These are phyloP conservation scores for Chymomyza fuscimana DNA, from an alignment of 2,888 invertebrate species.

Conservation along the genomic window DNA sequence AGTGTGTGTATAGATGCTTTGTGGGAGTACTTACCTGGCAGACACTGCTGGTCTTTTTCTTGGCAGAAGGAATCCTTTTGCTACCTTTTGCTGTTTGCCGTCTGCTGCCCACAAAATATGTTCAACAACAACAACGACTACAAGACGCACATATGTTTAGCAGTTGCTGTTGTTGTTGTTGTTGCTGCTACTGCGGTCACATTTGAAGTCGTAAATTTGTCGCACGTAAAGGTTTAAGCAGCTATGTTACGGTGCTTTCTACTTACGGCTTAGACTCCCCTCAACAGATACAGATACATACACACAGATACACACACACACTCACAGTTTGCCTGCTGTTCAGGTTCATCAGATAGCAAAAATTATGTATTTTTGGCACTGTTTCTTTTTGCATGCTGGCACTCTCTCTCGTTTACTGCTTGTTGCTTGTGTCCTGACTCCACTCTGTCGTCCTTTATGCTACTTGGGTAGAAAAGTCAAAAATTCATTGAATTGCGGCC, in stretches of 20 bases:
- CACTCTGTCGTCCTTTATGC: constrained; percentile 11
- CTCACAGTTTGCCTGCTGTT: neutral
- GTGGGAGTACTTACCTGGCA: constrained; percentile 6
- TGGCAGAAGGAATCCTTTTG: neutral
- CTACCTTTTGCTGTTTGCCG: neutral
- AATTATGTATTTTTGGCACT: constrained; percentile 55
- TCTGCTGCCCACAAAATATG: neutral
- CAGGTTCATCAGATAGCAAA: constrained; percentile 70
- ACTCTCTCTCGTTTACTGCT: neutral
- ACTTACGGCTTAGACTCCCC: neutral
- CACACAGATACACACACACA: neutral
- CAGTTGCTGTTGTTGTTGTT: constrained; percentile 25
- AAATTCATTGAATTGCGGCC: constrained; percentile 75
- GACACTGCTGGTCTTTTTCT: constrained; percentile 12
- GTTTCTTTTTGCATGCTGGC: constrained; percentile 11
- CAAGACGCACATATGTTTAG: neutral
- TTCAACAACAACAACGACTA: constrained; percentile 5
- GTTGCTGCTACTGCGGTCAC: constrained; percentile 48
- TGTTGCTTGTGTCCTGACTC: constrained; percentile 18
- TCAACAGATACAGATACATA: neutral
- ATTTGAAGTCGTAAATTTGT: constrained; percentile 76
- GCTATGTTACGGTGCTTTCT: constrained; percentile 45
- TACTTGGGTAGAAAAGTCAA: constrained; percentile 57
- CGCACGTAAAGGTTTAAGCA: constrained; percentile 75
- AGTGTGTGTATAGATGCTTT: constrained; percentile 15